Evolutionary conservation across 2,797 vertebrate species (phyloP), one percentile per base, ranked within the genome.

Genomic region (Adrianichthys oophorus): DNA sequence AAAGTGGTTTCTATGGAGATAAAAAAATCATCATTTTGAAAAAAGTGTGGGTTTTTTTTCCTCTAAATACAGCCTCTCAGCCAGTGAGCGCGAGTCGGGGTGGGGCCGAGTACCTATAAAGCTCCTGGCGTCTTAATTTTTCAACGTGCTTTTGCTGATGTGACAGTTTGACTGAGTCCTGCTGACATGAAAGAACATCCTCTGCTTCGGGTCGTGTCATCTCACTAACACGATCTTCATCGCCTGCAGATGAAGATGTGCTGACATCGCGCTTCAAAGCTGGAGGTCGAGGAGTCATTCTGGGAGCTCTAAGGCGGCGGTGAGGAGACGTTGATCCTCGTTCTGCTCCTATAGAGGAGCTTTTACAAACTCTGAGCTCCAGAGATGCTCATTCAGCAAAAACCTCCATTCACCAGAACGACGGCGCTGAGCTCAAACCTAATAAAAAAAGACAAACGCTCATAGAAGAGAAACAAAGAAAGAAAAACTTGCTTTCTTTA

Each of bases 191-290:
- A 47, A 6, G 18, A 18, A 8, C 18, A 12, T n/a, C 7, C 6
- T 45, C 6, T 10, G 3, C 18, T 45, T 45, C 18, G 10, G 43
- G 4, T 48, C 5, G 5, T 5, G 4, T 4, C 7, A 15, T 41
- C 52, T 14, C 15, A 0, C 16, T 48, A 12, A 37, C 53, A 42
- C 26, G 57, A 41, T 15, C 71, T 26, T 72, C 69, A 21, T 56
- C 32, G 4, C 77, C 68, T 59, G 4, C 59, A 93, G 91, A 76
- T 82, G 80, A 78, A 41, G 92, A 96, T 42, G 80, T 97, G 19
- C 78, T 92, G 62, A 94, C 96, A 64, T 96, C 93, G 19, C 92
- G 86, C 1, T 96, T 92, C 48, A 51, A 85, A 1, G 5, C 79
- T 18, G 94, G 94, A 18, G 89, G 92, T 62, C 95, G 95, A 41